Base-by-base conservation (phyloP, 2,113 vertebrate species). In the Chiloscyllium plagiosum region DNA sequence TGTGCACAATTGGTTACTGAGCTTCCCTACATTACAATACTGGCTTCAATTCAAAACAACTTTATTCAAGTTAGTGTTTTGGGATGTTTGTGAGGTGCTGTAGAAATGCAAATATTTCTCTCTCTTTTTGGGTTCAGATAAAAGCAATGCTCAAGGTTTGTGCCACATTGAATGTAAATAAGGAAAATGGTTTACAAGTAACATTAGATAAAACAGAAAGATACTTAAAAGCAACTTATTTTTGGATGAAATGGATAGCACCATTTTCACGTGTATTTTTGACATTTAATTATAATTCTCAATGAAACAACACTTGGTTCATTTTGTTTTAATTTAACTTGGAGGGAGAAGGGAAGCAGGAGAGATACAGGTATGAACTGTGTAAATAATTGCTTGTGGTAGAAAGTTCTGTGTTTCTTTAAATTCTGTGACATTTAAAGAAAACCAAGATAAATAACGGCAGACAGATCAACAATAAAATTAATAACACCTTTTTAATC, bases 401-500 rank as follows among this genome's bases (percentile, higher is more conserved):
- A 42, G 33, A 42, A 42, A 26, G 93, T 22, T 10, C 12, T 72
- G 52, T 37, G 15, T 95, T 70, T 72, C 15, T 72, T 76, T 72
- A 47, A 47, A 47, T 47, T 47, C 42, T 76, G 42, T 52, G 69
- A 15, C 42, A 4, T 61, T 95, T 95, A 70, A 95, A 33, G 8
- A 69, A 69, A 72, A 76, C 37, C 3, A 70, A 95, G 68, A 15
- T 76, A 76, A 95, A 20, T 95, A 72, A 72, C 52, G 24, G 68
- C 42, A 95, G 42, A 12, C 94, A 95, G 68, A 76, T 26, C 1
- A 3, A 69, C 42, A 50, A 29, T 61, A 29, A 72, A 95, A 95
- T 95, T 70, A 95, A 94, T 72, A 70, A 66, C 93, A 94, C 47
- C 42, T 24, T 95, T 95, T 76, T 76, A 47, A 95, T 50, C 69